Conservation (phyloP, 2,888 invertebrate species). For the Scaptomyza flava region DNA sequence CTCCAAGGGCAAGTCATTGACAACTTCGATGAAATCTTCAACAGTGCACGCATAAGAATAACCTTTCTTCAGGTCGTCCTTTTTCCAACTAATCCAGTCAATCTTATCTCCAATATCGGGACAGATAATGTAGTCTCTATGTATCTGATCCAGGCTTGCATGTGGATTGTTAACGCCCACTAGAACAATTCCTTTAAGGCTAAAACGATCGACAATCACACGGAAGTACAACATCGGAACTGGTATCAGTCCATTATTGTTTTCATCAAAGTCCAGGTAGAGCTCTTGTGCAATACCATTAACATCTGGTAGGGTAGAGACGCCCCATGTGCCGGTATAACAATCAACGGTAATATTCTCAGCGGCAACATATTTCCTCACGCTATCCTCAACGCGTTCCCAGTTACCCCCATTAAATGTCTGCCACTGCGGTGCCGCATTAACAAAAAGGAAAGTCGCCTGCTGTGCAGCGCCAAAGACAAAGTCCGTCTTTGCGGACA, state of each 20-base stretch:
- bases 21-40: conserved; percentile 68
- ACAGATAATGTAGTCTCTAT: conserved; percentile 73
- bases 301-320: conserved; percentile 85
- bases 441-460: conserved; percentile 86
- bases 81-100: conserved; percentile 76
- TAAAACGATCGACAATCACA: conserved; percentile 85
- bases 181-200: conserved; percentile 85
- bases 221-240: conserved; percentile 86
- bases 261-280: conserved; percentile 81
- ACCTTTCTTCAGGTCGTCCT: conserved; percentile 67
- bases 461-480: conserved; percentile 85
- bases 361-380: conserved; percentile 84
- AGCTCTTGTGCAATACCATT: conserved; percentile 79
- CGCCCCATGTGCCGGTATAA: conserved; percentile 86
- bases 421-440: conserved; percentile 86
- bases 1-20: conserved; percentile 68
- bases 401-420: conserved; percentile 87
- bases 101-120: conserved; percentile 73
- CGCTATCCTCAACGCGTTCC: conserved; percentile 85
- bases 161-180: conserved; percentile 85
- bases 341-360: conserved; percentile 83
- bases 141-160: conserved; percentile 65
- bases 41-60: conserved; percentile 80
- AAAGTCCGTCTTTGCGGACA: conserved; percentile 86
- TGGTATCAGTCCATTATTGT: conserved; percentile 84